These are phyloP conservation scores for Nephrotoma guestfalica DNA, from an alignment of 2,888 invertebrate species.

Conservation along the genomic window DNA sequence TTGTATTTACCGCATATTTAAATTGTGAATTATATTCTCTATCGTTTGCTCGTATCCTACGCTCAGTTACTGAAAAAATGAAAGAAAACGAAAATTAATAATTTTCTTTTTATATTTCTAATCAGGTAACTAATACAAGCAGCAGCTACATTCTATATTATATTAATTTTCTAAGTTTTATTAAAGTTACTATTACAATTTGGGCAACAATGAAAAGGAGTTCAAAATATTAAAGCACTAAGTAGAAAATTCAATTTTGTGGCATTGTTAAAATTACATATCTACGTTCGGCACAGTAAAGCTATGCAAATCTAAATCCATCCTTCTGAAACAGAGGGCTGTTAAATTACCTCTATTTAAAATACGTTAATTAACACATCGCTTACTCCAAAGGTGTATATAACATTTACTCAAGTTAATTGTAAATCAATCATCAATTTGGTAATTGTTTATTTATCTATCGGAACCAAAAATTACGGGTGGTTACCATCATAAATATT, in stretches of 20 bases:
- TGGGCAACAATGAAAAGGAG: too few relatives aligned
- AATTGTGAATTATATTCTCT: slow-evolving; percentile 91
- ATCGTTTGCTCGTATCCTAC: slow-evolving; percentile 94
- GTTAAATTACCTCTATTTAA: not conserved
- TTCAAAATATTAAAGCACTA: too few relatives aligned
- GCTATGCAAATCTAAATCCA: not conserved
- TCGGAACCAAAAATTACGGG: not conserved
- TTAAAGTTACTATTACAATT: too few relatives aligned
- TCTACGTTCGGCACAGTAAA: too few relatives aligned
- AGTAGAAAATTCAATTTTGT: too few relatives aligned
- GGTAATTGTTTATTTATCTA: not conserved
- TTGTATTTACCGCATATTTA: slow-evolving; percentile 88
- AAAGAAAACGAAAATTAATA: slow-evolving; percentile 10
- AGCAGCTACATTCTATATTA: not conserved
- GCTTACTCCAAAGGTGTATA: too few relatives aligned
- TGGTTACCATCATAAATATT: not conserved
- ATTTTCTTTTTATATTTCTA: not conserved
- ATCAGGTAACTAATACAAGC: not conserved
- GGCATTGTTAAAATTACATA: too few relatives aligned
- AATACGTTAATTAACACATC: not conserved
- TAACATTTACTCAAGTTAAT: not conserved
- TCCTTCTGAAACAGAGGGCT: not conserved
- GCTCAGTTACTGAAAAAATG: slow-evolving; percentile 72
- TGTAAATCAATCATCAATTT: not conserved
- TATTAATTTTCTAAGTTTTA: too few relatives aligned